Base-by-base conservation (phyloP, 2,888 invertebrate species). In the Agonopterix alstromeriana region DNA sequence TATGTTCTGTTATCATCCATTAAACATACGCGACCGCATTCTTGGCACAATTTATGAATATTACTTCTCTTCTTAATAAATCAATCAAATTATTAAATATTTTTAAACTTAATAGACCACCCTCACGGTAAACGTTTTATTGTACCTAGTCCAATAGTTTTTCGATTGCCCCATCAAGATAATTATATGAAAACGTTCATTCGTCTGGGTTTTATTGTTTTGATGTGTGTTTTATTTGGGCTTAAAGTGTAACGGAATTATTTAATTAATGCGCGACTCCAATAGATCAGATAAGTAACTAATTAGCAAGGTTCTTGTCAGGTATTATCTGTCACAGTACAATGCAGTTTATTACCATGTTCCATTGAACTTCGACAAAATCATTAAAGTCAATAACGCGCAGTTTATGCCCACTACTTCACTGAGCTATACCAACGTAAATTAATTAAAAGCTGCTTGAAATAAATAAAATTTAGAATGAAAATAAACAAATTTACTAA, bases 1-100 rank as follows among this genome's bases (percentile, higher is more conserved):
- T 74, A 71, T 74, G 82, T 74, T 70, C 64, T 68, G 67, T 72
- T 71, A 73, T 78, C 77, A 78, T 78, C 77, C 73, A 77, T 81
- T 76, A 77, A 73, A 82, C 78, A 77, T 76, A 72, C 60, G 55
- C 60, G 60, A 52, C 63, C 53, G 64, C 67, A 63, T 63, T 63
- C 68, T 57, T 61, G 63, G 59, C 63, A 63, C 69, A 77, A 76
- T 78, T 75, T 77, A 77, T 68, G 70, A 69, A 70, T 69, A 71
- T 67, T 62, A 66, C 56, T 57, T 63, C 61, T 63, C 54, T 53
- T 65, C 69, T 66, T 66, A 68, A 71, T 76, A 72, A 67, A 65
- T 73, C 61, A 67, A 70, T 61, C 52, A 56, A 62, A 60, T 60
- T 9, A 12, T 45, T 49, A 49, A 42, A 53, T 47, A 47, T 42